Conservation (phyloP, 2,888 invertebrate genomes). For the Synanthedon formicaeformis region DNA sequence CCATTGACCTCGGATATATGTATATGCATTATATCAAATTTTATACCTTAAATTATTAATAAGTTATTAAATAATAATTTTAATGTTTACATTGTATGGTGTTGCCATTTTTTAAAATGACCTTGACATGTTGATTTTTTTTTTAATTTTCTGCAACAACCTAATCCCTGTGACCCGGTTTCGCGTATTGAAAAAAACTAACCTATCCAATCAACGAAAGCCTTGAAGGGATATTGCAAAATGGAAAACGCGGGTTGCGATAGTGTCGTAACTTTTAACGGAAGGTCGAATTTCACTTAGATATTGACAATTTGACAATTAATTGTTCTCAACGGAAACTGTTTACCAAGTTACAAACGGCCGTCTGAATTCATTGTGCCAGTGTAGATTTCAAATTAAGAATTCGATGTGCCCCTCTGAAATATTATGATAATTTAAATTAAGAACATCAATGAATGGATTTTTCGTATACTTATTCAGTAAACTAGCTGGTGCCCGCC, state of each 20-base stretch:
- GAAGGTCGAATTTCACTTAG: constrained; percentile 55
- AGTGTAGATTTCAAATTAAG: too few species aligned
- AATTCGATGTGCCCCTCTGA: too few species aligned
- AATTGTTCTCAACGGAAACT: not conserved
- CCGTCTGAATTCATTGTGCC: too few species aligned
- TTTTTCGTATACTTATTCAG: too few species aligned
- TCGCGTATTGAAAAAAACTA: constrained; percentile 14
- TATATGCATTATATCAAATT: too few species aligned
- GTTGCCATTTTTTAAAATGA: not conserved
- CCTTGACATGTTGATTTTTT: not conserved
- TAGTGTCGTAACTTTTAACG: constrained; percentile 8
- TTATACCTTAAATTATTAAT: too few species aligned
- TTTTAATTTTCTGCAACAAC: constrained; percentile 6
- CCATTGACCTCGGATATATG: too few species aligned
- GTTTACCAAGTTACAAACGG: not conserved
- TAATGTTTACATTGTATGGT: too few species aligned
- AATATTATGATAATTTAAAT: too few species aligned
- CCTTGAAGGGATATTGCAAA: constrained; percentile 13
- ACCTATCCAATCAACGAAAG: constrained; percentile 3
- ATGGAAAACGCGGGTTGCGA: constrained; percentile 7
- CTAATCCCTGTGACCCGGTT: constrained; percentile 17
- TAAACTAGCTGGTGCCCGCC: too few species aligned
- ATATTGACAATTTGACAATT: constrained; percentile 1
- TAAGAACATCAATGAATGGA: too few species aligned
- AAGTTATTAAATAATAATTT: too few species aligned